A percentile compares a stretch with the other conserved stretches of the same genome.
phyloP scores from a whole-genome alignment of 2,888 invertebrate genomes.

The Hydrotaea cyrtoneurina region DNA sequence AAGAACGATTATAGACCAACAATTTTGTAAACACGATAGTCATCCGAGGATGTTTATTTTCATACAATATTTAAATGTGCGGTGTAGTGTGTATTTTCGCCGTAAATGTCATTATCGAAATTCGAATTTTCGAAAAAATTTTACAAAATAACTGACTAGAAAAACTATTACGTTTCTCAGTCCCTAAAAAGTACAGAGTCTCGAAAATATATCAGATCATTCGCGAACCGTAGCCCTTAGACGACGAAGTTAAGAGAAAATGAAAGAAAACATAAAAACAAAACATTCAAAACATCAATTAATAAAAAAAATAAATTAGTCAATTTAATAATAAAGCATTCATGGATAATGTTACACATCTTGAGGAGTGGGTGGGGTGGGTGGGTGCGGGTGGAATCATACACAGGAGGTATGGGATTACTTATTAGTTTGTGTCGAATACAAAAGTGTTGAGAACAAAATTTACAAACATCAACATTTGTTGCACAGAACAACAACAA shows the following conservation, averaged over 20 bases:
- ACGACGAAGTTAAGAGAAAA: constrained; percentile 2
- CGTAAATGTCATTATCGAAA: constrained; percentile 19
- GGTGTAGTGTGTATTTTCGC: neutral
- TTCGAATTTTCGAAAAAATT: constrained; percentile 35
- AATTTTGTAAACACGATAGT: too few relatives aligned
- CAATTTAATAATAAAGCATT: constrained; percentile 15
- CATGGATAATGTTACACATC: constrained; percentile 15
- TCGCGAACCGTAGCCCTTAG: constrained; percentile 27
- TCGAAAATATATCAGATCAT: neutral
- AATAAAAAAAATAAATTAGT: constrained; percentile 11
- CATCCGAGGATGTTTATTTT: constrained; percentile 1
- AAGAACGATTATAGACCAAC: too few relatives aligned
- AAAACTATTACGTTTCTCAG: neutral
- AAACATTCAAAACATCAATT: constrained; percentile 11
- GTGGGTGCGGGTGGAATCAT: neutral
- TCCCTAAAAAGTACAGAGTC: neutral
- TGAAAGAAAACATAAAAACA: constrained; percentile 25
- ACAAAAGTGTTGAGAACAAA: neutral
- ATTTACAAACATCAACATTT: constrained; percentile 2
- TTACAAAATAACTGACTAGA: neutral
- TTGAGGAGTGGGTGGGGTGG: neutral
- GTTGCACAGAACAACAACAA: neutral
- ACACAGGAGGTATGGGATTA: neutral
- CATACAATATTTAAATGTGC: constrained; percentile 1
- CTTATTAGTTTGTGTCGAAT: constrained; percentile 19